Base-by-base conservation (phyloP, 2,797 vertebrate species). In the Myioborus miniatus region DNA sequence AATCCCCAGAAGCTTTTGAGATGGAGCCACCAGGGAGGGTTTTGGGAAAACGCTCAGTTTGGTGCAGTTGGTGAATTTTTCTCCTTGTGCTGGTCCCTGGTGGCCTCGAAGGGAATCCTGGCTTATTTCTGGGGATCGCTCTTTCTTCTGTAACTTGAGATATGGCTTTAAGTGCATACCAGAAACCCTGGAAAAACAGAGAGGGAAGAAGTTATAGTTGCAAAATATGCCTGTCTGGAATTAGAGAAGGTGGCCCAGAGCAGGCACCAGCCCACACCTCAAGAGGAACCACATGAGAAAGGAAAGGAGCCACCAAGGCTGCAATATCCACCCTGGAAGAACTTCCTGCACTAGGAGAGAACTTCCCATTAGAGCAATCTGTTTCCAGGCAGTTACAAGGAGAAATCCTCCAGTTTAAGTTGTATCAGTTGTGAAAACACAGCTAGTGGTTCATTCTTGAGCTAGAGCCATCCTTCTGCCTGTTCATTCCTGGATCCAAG, bases 151-250 rank as follows among this genome's bases (percentile, higher is more conserved):
- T 20, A 98, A 95, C 93, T 98, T 98, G 69, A 98, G 98, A 72
- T 98, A 98, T 83, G 98, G 98, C 97, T 99, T 99, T 96, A 99
- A 98, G 97, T 99, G 98, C 99, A 99, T 99, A 98, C 98, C 98
- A 98, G 97, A 97, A 97, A 97, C 97, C 98, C 99, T 99, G 94
- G 47, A 69, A 94, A 83, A 94, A 94, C 30, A 82, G 50, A 86
- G 81, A 72, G 39, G 69, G 91, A 80, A 96, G 60, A 96, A 81
- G 91, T 81, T 82, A 95, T 15, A 67, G 94, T 56, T 53, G 71
- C 47, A 81, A 83, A 78, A 83, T 29, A 21, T 0, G 16, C 47
- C 63, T 72, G 81, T 23, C 22, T 62, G 53, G 71, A 83, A 81
- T 41, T 11, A 62, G 69, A 89, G 71, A 44, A 77, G 72, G 70